Base-by-base conservation (phyloP, 2,797 vertebrate genomes). In the Cirrhinus mrigala region DNA sequence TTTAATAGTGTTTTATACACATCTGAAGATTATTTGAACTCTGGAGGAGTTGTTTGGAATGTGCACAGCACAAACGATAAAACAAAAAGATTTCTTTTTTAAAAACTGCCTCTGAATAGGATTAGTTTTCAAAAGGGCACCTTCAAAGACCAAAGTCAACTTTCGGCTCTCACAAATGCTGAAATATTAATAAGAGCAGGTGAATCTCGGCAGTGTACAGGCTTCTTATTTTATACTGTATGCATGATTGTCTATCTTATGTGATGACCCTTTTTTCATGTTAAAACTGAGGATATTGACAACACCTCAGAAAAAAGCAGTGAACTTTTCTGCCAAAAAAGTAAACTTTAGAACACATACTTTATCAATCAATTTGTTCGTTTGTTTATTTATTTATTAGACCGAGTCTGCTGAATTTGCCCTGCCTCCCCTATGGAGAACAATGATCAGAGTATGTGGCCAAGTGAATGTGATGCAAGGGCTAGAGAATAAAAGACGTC, bases 401-500 rank as follows among this genome's bases (percentile, higher is more conserved):
- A 76, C 64, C 70, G 20, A 60, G 76, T 84, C 75, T 80, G 56
- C 78, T 77, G 86, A 74, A 82, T 79, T 77, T 71, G 54, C 68
- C 83, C 68, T 62, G 33, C 71, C 73, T 76, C 81, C 24, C 52
- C 64, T 56, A 70, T 18, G 40, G 88, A 92, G 91, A 92, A 87
- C 91, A 91, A 86, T 93, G 93, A 95, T 95, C 94, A 94, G 91
- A 95, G 92, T 88, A 58, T 90, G 90, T 50, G 95, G 94, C 92
- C 94, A 92, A 93, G 78, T 91, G 91, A 70, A 91, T 94, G 92
- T 94, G 95, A 95, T 94, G 92, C 94, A 93, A 94, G 90, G 92
- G 92, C 92, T 93, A 87, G 90, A 94, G 92, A 95, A 94, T 94
- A 95, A 95, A 93, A 93, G 88, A 91, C 58, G 94, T 95, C 95